Conservation (phyloP, 2,113 vertebrate species). For the Machaerirhynchus nigripectus region DNA sequence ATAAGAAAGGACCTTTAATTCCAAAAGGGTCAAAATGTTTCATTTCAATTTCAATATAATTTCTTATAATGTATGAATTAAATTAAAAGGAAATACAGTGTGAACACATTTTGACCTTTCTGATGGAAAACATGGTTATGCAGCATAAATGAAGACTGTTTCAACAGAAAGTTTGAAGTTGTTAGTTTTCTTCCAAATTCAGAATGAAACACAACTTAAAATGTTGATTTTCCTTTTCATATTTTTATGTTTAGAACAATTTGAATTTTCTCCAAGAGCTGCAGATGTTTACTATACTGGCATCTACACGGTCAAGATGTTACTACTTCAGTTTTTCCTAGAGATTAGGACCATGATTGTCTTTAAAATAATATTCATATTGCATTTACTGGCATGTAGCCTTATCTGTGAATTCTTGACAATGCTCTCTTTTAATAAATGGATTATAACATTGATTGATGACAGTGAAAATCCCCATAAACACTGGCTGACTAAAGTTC, state of each 20-base stretch:
- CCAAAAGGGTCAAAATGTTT: not conserved
- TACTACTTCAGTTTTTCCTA: not conserved
- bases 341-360: not conserved
- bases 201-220: not conserved
- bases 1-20: not conserved
- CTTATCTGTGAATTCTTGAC: not conserved
- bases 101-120: slow-evolving; percentile 4
- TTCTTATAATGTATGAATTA: not conserved
- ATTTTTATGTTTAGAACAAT: not conserved
- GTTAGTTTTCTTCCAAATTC: not conserved
- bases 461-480: not conserved
- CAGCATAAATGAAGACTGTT: not conserved
- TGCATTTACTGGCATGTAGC: not conserved
- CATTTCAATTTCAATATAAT: not conserved
- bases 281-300: not conserved
- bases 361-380: not conserved
- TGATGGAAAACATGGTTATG: not conserved
- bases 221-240: not conserved
- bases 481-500: not conserved
- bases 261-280: not conserved
- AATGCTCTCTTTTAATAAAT: not conserved
- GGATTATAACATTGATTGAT: not conserved
- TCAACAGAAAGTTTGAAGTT: not conserved
- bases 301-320: not conserved
- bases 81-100: not conserved